Percentiles rank a stretch among this genome's conserved stretches.
Conservation (phyloP, 2,797 vertebrate species). For the Halcyon smyrnensis region DNA sequence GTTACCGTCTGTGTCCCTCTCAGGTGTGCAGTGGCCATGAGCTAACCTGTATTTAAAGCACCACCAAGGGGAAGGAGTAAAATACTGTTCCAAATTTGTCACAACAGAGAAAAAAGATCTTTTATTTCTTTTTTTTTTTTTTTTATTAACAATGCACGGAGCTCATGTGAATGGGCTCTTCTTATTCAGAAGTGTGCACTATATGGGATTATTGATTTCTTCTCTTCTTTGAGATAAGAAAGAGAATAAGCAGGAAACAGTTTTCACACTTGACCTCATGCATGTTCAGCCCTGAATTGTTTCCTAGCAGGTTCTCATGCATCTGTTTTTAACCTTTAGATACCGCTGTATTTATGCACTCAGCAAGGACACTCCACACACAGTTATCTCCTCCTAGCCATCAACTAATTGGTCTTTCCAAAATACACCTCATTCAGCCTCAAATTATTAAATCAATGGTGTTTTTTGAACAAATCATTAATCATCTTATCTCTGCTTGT, state of each 20-base stretch:
- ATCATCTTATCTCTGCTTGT: not conserved
- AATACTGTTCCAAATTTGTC: not conserved
- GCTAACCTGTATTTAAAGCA: not conserved
- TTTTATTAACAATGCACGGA: not conserved
- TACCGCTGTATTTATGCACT: not conserved
- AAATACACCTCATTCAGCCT: not conserved
- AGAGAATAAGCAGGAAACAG: constrained; percentile 6
- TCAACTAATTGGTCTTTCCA: constrained; percentile 13
- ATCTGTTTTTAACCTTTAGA: constrained; percentile 35
- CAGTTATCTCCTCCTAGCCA: not conserved
- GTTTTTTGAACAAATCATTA: not conserved
- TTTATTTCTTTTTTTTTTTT: not conserved
- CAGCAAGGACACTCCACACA: not conserved
- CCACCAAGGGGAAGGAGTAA: not conserved
- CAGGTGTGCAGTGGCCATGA: not conserved
- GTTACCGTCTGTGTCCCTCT: not conserved
- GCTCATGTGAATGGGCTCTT: not conserved
- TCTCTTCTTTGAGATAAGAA: constrained; percentile 43
- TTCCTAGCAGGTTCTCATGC: constrained; percentile 30
- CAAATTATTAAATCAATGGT: constrained; percentile 42
- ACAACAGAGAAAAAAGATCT: not conserved
- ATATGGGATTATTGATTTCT: constrained; percentile 52
- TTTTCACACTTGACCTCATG: constrained; percentile 60
- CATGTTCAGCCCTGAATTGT: not conserved
- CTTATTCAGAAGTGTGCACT: constrained; percentile 37